phyloP scores from a whole-genome alignment of 2,797 vertebrate species.

The Taenioides sp. region DNA sequence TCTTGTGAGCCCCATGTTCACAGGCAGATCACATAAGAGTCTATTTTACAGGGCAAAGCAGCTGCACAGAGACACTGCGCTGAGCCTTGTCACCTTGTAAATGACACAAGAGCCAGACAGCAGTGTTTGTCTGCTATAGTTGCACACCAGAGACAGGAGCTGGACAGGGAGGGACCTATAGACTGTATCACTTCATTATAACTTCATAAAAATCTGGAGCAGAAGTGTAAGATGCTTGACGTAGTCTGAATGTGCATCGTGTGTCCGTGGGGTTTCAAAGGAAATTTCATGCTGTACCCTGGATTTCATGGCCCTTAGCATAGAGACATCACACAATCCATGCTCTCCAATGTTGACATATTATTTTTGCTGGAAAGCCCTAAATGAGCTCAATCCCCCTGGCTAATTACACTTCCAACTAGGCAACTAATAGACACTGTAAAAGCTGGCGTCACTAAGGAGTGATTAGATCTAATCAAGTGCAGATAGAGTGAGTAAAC shows the following conservation, averaged over 20 bases:
- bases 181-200: conserved; percentile 39
- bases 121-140: conserved; percentile 52
- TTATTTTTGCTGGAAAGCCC: conserved; percentile 42
- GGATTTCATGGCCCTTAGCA: conserved; percentile 53
- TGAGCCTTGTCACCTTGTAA: conserved; percentile 80
- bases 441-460: conserved; percentile 25
- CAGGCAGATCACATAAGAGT: conserved; percentile 71
- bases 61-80: conserved; percentile 70
- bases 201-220: conserved; percentile 59
- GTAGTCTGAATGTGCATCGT: conserved; percentile 68
- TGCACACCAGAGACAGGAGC: conserved; percentile 58
- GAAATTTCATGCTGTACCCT: conserved; percentile 62
- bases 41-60: conserved; percentile 71
- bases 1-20: conserved; percentile 64
- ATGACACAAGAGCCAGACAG: conserved; percentile 42
- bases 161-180: conserved; percentile 38
- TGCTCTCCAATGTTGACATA: conserved; percentile 56
- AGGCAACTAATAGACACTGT: conserved; percentile 46
- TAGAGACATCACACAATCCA: conserved; percentile 56
- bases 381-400: conserved; percentile 48
- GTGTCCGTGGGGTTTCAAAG: conserved; percentile 70
- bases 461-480: conserved; percentile 69
- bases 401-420: conserved; percentile 38
- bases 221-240: conserved; percentile 52
- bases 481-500: conserved; percentile 60